phyloP scores from a whole-genome alignment of 2,888 invertebrate genomes.

The Folsomia manolachei region DNA sequence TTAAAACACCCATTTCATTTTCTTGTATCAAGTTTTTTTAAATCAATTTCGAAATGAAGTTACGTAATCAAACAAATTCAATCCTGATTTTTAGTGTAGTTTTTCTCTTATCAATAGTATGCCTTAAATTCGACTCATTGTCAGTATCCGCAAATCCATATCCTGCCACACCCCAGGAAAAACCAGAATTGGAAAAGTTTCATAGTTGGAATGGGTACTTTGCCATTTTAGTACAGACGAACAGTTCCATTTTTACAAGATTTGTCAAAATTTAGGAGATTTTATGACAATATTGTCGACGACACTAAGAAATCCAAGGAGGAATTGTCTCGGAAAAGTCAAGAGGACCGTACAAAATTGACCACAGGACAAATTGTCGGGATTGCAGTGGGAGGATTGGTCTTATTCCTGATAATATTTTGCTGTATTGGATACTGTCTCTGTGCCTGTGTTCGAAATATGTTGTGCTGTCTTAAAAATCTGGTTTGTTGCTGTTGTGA shows the following conservation, averaged over 20 bases:
- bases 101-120: too few species aligned
- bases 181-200: background rate
- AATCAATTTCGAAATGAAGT: too few species aligned
- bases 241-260: too few species aligned
- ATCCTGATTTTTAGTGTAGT: too few species aligned
- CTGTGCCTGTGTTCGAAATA: slow-evolving; percentile 1
- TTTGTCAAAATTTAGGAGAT: background rate
- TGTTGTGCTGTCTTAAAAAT: slow-evolving; percentile 2
- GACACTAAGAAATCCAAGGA: background rate
- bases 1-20: too few species aligned
- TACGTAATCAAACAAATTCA: too few species aligned
- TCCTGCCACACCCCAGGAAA: background rate
- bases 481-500: slow-evolving; percentile 16
- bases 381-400: background rate
- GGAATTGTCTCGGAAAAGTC: background rate
- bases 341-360: background rate
- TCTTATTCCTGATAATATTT: background rate
- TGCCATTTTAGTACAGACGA: too few species aligned
- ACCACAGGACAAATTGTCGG: background rate
- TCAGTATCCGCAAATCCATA: background rate
- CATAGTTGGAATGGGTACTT: slow-evolving; percentile 13
- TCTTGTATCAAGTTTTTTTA: too few species aligned
- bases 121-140: background rate
- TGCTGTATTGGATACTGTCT: slow-evolving; percentile 17
- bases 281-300: slow-evolving; percentile 15